These are phyloP conservation scores for Rhipidura dahli DNA, from an alignment of 2,113 vertebrate genomes.

Conservation along the genomic window DNA sequence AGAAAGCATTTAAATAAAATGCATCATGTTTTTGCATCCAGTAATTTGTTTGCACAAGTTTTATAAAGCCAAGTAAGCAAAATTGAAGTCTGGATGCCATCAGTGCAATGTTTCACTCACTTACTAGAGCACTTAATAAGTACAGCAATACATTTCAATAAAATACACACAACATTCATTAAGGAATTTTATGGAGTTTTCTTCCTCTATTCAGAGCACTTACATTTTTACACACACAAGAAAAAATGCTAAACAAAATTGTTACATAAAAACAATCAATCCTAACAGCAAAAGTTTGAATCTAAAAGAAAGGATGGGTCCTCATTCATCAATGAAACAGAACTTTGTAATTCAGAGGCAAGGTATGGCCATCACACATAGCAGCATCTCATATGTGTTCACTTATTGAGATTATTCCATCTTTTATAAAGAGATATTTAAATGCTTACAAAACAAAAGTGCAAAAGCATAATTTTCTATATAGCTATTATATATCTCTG, in stretches of 20 bases:
- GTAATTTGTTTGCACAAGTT: slow-evolving; percentile 46
- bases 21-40: slow-evolving; percentile 37
- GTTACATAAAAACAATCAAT: not conserved
- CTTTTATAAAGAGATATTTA: not conserved
- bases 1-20: slow-evolving; percentile 12
- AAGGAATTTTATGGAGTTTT: slow-evolving; percentile 51
- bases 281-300: not conserved
- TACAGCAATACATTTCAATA: slow-evolving; percentile 50
- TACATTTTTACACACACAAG: not conserved
- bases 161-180: slow-evolving; percentile 17
- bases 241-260: not conserved
- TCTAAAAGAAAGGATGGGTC: not conserved
- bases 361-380: not conserved
- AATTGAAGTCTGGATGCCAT: not conserved
- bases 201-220: slow-evolving; percentile 19
- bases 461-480: not conserved
- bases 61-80: slow-evolving; percentile 46
- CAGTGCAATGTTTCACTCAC: slow-evolving; percentile 39
- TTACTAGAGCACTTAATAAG: slow-evolving; percentile 25
- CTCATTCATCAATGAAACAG: not conserved
- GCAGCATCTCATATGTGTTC: not conserved
- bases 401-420: not conserved
- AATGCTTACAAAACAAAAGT: not conserved
- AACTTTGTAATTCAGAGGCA: not conserved
- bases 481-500: not conserved